Conservation (phyloP, 2,888 invertebrate species). For the Drosophila melanosoma region DNA sequence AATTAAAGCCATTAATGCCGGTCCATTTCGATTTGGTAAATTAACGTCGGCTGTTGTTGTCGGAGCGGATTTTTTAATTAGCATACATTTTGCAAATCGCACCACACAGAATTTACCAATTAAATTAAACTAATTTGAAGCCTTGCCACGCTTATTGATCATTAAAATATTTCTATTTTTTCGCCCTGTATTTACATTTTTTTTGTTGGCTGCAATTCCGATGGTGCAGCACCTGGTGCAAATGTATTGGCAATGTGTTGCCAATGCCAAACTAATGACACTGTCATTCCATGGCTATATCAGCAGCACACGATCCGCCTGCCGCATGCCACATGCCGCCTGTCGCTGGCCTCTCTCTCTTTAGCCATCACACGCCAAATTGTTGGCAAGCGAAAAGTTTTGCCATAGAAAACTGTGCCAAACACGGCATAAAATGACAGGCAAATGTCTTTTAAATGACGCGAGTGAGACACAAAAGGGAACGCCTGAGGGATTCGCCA, state of each 20-base stretch:
- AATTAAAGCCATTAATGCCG: slow-evolving; percentile 69
- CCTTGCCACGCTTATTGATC: slow-evolving; percentile 49
- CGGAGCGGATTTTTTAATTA: slow-evolving; percentile 62
- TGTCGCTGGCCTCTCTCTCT: neutral
- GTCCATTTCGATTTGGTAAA: slow-evolving; percentile 69
- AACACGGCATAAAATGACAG: slow-evolving; percentile 83
- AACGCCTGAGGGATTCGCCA: slow-evolving; percentile 76
- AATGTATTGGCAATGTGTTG: slow-evolving; percentile 79
- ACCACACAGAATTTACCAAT: slow-evolving; percentile 51
- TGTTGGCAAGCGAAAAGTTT: slow-evolving; percentile 70
- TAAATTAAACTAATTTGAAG: slow-evolving; percentile 72
- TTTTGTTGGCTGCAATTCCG: slow-evolving; percentile 15
- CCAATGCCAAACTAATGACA: slow-evolving; percentile 79
- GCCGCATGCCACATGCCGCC: neutral
- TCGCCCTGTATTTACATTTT: neutral
- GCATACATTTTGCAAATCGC: slow-evolving; percentile 56
- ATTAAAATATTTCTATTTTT: slow-evolving; percentile 37
- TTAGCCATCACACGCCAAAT: neutral
- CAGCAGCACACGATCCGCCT: slow-evolving; percentile 17
- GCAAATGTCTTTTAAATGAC: slow-evolving; percentile 83
- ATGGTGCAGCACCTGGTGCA: slow-evolving; percentile 70
- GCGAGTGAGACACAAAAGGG: slow-evolving; percentile 80
- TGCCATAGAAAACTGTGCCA: slow-evolving; percentile 72
- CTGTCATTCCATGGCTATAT: slow-evolving; percentile 46
- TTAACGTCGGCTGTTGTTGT: slow-evolving; percentile 56